Conservation (phyloP, 2,113 vertebrate species). For the Colossoma macropomum region DNA sequence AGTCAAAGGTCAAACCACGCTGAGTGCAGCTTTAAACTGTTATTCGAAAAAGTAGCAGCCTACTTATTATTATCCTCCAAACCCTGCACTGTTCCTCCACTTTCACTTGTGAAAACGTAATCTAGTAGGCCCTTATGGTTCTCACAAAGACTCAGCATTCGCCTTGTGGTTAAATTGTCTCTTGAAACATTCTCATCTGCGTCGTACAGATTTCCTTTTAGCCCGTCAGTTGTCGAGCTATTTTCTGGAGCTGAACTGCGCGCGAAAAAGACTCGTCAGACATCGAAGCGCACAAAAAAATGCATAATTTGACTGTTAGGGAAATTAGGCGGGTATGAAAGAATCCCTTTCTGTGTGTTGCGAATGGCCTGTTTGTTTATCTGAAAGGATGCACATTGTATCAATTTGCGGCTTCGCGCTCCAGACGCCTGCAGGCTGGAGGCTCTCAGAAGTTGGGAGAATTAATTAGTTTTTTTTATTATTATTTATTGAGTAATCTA, state of each 20-base stretch:
- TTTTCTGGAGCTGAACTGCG: constrained; percentile 66
- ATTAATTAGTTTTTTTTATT: constrained; percentile 95
- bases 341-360: constrained; percentile 75
- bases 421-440: constrained; percentile 84
- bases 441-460: constrained; percentile 94
- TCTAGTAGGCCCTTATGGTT: constrained; percentile 22
- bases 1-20: neutral
- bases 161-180: constrained; percentile 31
- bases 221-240: constrained; percentile 52
- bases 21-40: neutral
- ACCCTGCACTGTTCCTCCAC: neutral
- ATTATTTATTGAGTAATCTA: constrained; percentile 86
- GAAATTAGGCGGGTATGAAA: constrained; percentile 74
- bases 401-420: constrained; percentile 85
- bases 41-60: neutral
- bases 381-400: constrained; percentile 99
- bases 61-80: constrained; percentile 4
- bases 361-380: constrained; percentile 88
- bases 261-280: constrained; percentile 70
- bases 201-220: constrained; percentile 43
- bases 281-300: constrained; percentile 73
- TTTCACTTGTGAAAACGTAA: constrained; percentile 21
- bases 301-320: constrained; percentile 72
- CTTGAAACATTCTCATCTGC: constrained; percentile 44
- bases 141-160: constrained; percentile 24